Evolutionary conservation across 2,113 vertebrate genomes (phyloP), one percentile per base, ranked within the genome.

Genomic region (Pandion haliaetus): DNA sequence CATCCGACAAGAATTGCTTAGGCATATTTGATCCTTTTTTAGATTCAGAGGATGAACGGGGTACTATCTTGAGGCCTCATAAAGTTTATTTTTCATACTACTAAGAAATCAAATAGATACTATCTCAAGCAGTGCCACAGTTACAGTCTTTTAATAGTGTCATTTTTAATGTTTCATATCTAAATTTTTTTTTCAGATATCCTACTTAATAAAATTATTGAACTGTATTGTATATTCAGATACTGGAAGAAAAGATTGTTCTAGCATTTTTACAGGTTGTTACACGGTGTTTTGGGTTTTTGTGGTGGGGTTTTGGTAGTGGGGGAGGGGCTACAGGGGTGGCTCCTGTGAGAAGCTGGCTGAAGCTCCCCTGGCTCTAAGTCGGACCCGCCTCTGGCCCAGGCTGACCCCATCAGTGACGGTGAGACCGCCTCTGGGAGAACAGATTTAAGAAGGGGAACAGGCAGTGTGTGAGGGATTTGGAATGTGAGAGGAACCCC

Each of bases 391-490:
- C 49, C 24, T 50, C 13, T 50, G 24, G 49, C 24, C 49, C 1
- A 50, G 49, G 49, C 49, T 1, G 7, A 50, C 3, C 47, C 47
- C 3, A 3, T 47, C 47, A 47, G 47, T 4, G 47, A 12, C 3
- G 3, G 11, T 23, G 20, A 21, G 6, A 49, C 20, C 11, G 0
- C 47, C 47, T 49, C 47, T 23, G 21, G 47, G 47, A 49, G 20
- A 47, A 23, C 21, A 4, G 1, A 47, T 6, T 11, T 49, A 49
- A 49, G 6, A 49, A 7, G 47, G 47, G 47, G 47, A 49, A 49
- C 47, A 2, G 0, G 1, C 5, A 49, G 12, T 7, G 47, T 7
- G 47, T 7, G 12, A 5, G 23, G 47, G 12, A 12, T 4, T 7
- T 14, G 47, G 47, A 4, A 24, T 24, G 23, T 49, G 23, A 49